Evolutionary conservation across 1,140 invertebrate genomes (phyloP).

Genomic region (Sitobion miscanthi): DNA sequence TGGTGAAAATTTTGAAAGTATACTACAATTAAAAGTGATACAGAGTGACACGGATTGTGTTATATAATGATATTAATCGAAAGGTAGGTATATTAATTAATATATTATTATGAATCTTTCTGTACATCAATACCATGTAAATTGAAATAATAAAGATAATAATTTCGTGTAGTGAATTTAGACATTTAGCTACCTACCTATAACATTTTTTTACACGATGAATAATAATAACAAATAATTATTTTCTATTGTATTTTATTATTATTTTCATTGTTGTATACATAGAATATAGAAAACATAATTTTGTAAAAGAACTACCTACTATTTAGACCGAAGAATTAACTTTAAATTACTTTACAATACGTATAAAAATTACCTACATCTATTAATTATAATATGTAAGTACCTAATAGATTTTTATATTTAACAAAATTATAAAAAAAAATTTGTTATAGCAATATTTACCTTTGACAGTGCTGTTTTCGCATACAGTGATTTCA

Average conservation of each 20-base stretch:
- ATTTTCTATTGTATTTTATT: background rate
- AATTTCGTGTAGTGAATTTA: background rate
- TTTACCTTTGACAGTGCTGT: constrained; percentile 12
- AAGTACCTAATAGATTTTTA: too few relatives aligned
- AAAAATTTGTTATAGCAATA: background rate
- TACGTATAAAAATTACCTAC: too few relatives aligned
- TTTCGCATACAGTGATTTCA: constrained; percentile 36
- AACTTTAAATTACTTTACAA: background rate
- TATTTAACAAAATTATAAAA: background rate
- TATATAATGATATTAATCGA: too few relatives aligned
- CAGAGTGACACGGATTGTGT: background rate
- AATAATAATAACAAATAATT: background rate
- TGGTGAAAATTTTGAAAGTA: background rate
- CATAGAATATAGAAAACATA: background rate
- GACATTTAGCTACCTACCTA: background rate
- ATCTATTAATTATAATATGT: too few relatives aligned
- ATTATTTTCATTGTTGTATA: background rate
- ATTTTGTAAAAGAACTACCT: too few relatives aligned
- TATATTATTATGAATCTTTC: too few relatives aligned
- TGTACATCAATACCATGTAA: background rate
- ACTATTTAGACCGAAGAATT: background rate
- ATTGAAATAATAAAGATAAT: background rate
- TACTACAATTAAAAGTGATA: background rate
- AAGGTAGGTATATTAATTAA: too few relatives aligned
- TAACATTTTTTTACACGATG: background rate